Percentiles rank a stretch among this genome's conserved stretches.
These are phyloP conservation scores for Lagodon rhomboides DNA, from an alignment of 2,797 vertebrate genomes.

Conservation along the genomic window DNA sequence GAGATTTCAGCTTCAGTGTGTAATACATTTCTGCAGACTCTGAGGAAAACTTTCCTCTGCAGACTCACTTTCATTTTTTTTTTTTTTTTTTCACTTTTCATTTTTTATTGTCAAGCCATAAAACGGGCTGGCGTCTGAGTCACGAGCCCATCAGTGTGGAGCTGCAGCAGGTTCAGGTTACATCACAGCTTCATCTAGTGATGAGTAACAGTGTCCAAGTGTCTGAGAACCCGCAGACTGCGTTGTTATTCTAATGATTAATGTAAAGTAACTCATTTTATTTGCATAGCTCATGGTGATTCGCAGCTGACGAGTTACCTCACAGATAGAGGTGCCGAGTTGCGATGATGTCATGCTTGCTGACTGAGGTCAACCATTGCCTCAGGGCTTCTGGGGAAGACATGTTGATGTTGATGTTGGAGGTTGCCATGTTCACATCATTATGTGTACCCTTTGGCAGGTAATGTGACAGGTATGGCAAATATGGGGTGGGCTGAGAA, in stretches of 20 bases:
- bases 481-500: not conserved
- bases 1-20: not conserved
- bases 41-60: not conserved
- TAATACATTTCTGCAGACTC: not conserved
- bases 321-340: not conserved
- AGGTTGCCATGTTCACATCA: slow-evolving; percentile 12
- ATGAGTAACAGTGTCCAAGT: not conserved
- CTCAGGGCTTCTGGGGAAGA: not conserved
- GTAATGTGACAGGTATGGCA: not conserved
- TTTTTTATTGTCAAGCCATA: not conserved
- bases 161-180: slow-evolving; percentile 1
- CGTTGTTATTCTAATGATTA: slow-evolving; percentile 40
- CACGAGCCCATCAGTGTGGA: not conserved
- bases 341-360: not conserved
- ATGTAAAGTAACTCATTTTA: not conserved
- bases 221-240: not conserved
- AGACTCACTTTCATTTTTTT: slow-evolving; percentile 35
- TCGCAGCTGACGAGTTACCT: not conserved
- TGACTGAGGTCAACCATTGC: not conserved
- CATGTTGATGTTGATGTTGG: slow-evolving; percentile 45
- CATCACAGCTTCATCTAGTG: not conserved
- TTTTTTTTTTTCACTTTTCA: slow-evolving; percentile 6
- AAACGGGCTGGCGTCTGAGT: slow-evolving; percentile 12
- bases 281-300: not conserved
- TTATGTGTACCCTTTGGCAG: not conserved